A percentile compares a stretch with the other conserved stretches of the same genome.
Evolutionary conservation across 2,888 invertebrate species (phyloP).

Genomic region (Epinotia brunnichana): DNA sequence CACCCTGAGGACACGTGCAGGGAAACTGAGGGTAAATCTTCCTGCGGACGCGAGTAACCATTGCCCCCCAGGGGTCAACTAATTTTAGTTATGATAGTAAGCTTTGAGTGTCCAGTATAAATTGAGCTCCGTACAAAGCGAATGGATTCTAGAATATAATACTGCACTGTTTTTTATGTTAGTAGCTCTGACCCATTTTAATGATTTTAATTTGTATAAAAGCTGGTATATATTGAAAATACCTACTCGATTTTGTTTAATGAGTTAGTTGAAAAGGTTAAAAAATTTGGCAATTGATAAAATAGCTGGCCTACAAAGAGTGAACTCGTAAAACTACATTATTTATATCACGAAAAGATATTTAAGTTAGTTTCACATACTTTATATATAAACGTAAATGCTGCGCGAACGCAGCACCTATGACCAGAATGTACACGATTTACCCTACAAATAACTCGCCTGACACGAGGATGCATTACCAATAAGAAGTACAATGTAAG

Average conservation of each 20-base stretch:
- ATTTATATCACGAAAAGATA: slow-evolving; percentile 58
- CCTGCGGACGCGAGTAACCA: too few species aligned
- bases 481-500: slow-evolving; percentile 62
- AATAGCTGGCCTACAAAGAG: slow-evolving; percentile 51
- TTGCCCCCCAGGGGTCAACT: too few species aligned
- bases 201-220: not conserved
- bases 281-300: slow-evolving; percentile 23
- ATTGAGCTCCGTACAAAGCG: too few species aligned
- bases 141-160: not conserved
- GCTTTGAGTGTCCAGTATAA: too few species aligned
- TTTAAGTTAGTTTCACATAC: slow-evolving; percentile 63
- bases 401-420: slow-evolving; percentile 66
- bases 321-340: slow-evolving; percentile 58
- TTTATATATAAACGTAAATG: slow-evolving; percentile 59
- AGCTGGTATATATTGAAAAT: slow-evolving; percentile 6
- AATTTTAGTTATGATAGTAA: too few species aligned
- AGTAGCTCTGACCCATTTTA: not conserved
- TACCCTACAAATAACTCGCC: slow-evolving; percentile 62
- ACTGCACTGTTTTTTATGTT: not conserved
- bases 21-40: too few species aligned
- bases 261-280: not conserved
- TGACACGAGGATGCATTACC: slow-evolving; percentile 64
- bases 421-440: slow-evolving; percentile 83
- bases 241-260: not conserved
- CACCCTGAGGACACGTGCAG: too few species aligned